phyloP scores from a whole-genome alignment of 2,113 vertebrate species.

The Zosterops japonicus region DNA sequence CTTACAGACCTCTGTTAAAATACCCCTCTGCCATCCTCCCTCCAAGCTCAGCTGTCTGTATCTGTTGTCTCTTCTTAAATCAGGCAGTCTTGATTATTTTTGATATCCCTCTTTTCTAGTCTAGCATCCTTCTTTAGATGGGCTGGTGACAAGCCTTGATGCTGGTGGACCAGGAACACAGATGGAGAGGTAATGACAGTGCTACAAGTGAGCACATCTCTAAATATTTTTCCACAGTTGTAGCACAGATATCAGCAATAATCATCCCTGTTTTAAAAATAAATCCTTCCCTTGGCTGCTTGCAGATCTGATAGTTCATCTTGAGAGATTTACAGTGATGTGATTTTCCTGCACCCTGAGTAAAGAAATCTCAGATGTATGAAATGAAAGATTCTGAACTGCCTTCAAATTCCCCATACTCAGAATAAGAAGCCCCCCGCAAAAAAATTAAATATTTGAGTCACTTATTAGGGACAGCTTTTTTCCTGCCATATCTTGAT shows the following conservation, averaged over 20 bases:
- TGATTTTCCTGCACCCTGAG: not conserved
- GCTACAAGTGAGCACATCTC: not conserved
- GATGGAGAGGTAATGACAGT: not conserved
- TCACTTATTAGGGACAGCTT: not conserved
- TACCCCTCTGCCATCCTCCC: not conserved
- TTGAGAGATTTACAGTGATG: not conserved
- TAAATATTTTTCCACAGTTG: not conserved
- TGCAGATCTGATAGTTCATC: not conserved
- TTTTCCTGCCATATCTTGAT: constrained; percentile 35
- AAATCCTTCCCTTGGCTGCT: not conserved
- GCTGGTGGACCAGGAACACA: not conserved
- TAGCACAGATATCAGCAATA: not conserved
- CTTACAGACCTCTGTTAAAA: not conserved
- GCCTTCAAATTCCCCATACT: not conserved
- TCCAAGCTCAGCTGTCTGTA: not conserved
- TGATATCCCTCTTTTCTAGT: not conserved
- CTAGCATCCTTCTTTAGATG: not conserved
- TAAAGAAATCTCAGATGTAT: not conserved
- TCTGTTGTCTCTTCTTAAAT: not conserved
- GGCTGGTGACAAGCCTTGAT: not conserved
- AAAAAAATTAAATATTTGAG: not conserved
- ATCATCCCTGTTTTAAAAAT: not conserved
- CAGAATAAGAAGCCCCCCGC: not conserved
- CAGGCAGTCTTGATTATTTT: not conserved
- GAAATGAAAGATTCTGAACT: not conserved